These are phyloP conservation scores for Ceratina australensis DNA, from an alignment of 1,140 invertebrate genomes.

Conservation along the genomic window DNA sequence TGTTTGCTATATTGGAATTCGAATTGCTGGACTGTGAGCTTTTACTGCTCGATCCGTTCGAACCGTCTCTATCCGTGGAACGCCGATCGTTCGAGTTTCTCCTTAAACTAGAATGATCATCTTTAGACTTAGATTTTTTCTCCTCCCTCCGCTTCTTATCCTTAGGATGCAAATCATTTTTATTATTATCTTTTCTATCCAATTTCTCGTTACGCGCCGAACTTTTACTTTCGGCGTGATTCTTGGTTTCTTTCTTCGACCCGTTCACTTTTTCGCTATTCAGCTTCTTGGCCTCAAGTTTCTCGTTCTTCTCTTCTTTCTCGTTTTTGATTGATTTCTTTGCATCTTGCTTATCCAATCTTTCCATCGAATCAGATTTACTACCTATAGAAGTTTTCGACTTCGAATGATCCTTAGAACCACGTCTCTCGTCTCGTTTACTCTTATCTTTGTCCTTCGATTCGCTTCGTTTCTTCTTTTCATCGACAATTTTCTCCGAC, in stretches of 20 bases:
- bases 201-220: slow-evolving; percentile 63
- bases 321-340: slow-evolving; percentile 56
- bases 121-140: slow-evolving; percentile 74
- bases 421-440: slow-evolving; percentile 64
- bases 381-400: slow-evolving; percentile 50
- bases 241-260: slow-evolving; percentile 65
- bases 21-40: slow-evolving; percentile 65
- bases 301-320: slow-evolving; percentile 54
- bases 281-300: slow-evolving; percentile 48
- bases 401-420: slow-evolving; percentile 66
- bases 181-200: slow-evolving; percentile 65
- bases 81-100: slow-evolving; percentile 76
- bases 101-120: slow-evolving; percentile 75
- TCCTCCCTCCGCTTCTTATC: slow-evolving; percentile 76
- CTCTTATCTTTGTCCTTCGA: slow-evolving; percentile 79
- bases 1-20: slow-evolving; percentile 61
- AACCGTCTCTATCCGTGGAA: slow-evolving; percentile 77
- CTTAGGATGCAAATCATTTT: slow-evolving; percentile 59
- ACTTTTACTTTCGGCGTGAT: slow-evolving; percentile 51
- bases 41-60: slow-evolving; percentile 76
- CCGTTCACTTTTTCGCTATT: slow-evolving; percentile 53
- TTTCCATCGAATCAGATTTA: slow-evolving; percentile 53
- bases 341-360: slow-evolving; percentile 43
- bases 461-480: slow-evolving; percentile 69
- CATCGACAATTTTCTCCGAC: slow-evolving; percentile 62